These are phyloP conservation scores for Chloromyia formosa DNA, from an alignment of 2,888 invertebrate genomes.

Conservation along the genomic window DNA sequence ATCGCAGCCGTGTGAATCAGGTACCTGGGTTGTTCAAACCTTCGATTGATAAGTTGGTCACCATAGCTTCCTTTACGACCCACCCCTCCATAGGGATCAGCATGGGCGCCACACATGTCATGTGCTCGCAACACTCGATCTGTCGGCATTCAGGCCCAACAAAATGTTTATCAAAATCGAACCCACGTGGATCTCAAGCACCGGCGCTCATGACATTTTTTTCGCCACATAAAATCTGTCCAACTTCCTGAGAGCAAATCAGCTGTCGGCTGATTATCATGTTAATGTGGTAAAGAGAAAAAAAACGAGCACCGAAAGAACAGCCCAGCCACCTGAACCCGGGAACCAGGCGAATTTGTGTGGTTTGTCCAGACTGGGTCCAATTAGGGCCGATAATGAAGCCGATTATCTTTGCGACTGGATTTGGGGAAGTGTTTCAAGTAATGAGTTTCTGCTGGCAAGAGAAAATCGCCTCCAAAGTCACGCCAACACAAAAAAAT, in stretches of 20 bases:
- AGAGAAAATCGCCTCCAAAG: not conserved
- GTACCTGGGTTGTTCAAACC: too few species aligned
- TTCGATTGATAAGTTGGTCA: too few species aligned
- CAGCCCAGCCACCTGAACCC: not conserved
- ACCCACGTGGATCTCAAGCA: constrained; percentile 24
- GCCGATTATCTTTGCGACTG: too few species aligned
- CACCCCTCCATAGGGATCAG: too few species aligned
- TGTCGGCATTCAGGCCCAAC: too few species aligned
- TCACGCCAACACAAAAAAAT: constrained; percentile 5
- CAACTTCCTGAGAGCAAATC: constrained; percentile 18
- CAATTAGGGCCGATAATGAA: too few species aligned
- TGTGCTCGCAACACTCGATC: not conserved
- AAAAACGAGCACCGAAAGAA: not conserved
- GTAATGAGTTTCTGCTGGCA: too few species aligned
- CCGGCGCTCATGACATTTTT: constrained; percentile 34
- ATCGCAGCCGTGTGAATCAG: too few species aligned
- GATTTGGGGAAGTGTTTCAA: too few species aligned
- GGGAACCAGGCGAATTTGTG: too few species aligned
- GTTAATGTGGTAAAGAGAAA: not conserved
- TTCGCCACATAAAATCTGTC: not conserved
- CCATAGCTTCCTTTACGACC: too few species aligned
- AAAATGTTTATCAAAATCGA: constrained; percentile 15
- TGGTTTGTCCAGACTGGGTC: too few species aligned
- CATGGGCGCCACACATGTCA: constrained; percentile 1
- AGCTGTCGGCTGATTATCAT: constrained; percentile 20